Evolutionary conservation across 2,797 vertebrate species (phyloP).

Genomic region (Acrocephalus scirpaceus): DNA sequence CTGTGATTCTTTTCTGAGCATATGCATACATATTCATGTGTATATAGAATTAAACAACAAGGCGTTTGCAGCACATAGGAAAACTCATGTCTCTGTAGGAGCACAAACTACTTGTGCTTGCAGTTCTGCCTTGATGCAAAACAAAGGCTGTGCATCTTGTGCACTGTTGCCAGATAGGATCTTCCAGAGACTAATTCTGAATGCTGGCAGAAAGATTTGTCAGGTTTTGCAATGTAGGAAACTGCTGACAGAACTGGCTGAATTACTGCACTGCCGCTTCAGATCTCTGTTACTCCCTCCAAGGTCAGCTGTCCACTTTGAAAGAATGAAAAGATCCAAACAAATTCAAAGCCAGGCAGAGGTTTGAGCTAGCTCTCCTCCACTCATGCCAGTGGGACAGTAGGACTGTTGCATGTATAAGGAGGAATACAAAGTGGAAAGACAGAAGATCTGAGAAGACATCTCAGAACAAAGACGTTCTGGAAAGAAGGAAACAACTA

Average conservation of each 20-base stretch:
- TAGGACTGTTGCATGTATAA: background rate
- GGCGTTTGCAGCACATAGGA: background rate
- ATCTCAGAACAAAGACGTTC: background rate
- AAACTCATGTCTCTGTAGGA: accelerated
- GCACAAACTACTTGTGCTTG: background rate
- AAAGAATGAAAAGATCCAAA: background rate
- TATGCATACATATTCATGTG: accelerated
- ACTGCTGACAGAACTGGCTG: background rate
- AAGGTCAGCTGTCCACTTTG: background rate
- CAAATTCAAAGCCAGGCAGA: background rate
- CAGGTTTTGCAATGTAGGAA: background rate
- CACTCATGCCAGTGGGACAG: background rate
- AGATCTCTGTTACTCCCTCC: background rate
- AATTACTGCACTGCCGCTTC: background rate
- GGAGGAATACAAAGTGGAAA: background rate
- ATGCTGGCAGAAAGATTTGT: background rate
- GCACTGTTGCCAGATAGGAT: background rate
- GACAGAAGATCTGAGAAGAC: background rate
- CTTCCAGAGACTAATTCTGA: background rate
- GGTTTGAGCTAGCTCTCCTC: background rate
- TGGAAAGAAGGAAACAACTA: background rate
- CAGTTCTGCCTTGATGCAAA: background rate
- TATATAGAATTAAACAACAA: background rate
- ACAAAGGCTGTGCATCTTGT: background rate
- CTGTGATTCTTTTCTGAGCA: background rate